Base-by-base conservation (phyloP, 37 sponge, comb jelly and placozoan genomes). In the Mnemiopsis leidyi region DNA sequence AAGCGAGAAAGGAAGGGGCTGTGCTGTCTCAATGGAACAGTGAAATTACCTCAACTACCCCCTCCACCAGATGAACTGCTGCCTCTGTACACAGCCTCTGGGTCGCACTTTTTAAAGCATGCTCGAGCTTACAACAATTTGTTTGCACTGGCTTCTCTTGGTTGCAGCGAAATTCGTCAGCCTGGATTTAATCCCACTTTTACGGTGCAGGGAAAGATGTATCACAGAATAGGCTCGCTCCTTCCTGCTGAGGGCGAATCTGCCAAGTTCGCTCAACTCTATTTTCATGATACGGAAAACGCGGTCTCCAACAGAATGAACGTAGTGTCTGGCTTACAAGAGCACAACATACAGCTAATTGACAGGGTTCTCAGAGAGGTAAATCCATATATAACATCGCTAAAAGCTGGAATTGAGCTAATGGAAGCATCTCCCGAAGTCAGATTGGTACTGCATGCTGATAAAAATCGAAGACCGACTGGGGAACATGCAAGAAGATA, bases 101-200 rank as follows among this genome's bases (percentile, higher is more conserved):
- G 82, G 1, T 32, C 82, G 3, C 35, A 79, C 34, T 36, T 79
- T 31, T 9, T 79, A 5, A 35, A 79, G 36, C 2, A 79, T 33
- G 82, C 36, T 36, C 23, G 82, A 33, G 82, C 37, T 23, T 79
- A 79, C 82, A 79, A 79, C 36, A 79, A 79, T 33, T 36, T 79
- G 2, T 79, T 79, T 79, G 35, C 37, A 13, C 3, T 79, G 7
- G 82, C 82, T 23, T 79, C 82, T 5, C 37, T 79, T 7, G 82
- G 82, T 18, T 79, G 82, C 34, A 32, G 38, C 3, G 82, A 79
- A 79, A 33, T 32, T 1, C 2, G 7, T 13, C 82, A 79, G 7
- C 82, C 2, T 7, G 82, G 82, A 1, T 79, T 79, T 36, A 79
- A 36, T 23, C 82, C 82, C 5, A 79, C 82, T 33, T 79, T 79